A percentile compares a stretch with the other conserved stretches of the same genome.
These are phyloP conservation scores for Cephus spinipes DNA, from an alignment of 2,888 invertebrate species.

Conservation along the genomic window DNA sequence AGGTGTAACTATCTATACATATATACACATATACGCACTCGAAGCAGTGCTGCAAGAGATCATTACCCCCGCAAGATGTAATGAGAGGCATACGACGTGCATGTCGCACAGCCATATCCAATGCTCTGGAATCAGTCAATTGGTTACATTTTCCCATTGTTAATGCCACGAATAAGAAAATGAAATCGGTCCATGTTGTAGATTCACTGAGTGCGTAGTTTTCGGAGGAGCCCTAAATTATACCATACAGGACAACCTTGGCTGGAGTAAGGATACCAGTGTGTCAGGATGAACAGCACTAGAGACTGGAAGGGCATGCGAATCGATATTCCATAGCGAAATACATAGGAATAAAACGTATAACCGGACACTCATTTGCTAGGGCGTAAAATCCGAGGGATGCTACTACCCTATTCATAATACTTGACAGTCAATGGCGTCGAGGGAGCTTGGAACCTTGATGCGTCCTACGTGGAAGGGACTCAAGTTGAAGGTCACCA, in stretches of 20 bases:
- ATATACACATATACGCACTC: conserved; percentile 15
- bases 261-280: neutral
- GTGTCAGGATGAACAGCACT: neutral
- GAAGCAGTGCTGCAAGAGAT: conserved; percentile 24
- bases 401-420: conserved; percentile 37
- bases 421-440: conserved; percentile 34
- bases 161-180: neutral
- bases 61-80: conserved; percentile 34
- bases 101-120: neutral
- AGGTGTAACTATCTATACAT: conserved; percentile 9
- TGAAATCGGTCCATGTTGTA: neutral
- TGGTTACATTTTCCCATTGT: neutral
- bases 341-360: neutral
- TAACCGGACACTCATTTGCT: neutral
- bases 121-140: neutral
- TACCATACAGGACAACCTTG: neutral
- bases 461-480: conserved; percentile 31
- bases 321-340: neutral
- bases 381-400: neutral
- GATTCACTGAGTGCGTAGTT: neutral
- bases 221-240: neutral
- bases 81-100: neutral
- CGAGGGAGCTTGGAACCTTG: conserved; percentile 27
- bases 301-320: neutral
- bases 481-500: conserved; percentile 39